Conservation (phyloP, 2,888 invertebrate species). For the Hipparchia semele region DNA sequence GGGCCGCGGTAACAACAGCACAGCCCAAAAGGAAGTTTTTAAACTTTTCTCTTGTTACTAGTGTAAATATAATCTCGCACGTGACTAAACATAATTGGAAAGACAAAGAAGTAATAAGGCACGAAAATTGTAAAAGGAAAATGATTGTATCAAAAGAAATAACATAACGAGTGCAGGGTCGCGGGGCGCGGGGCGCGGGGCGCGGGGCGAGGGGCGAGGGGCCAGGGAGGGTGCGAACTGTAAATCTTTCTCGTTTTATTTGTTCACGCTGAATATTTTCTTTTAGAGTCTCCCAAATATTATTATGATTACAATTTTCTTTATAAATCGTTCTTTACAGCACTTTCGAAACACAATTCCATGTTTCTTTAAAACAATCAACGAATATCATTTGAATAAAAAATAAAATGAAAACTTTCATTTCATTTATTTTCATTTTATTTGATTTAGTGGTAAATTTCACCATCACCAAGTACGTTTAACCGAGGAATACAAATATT, state of each 20-base stretch:
- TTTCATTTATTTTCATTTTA: too few relatives aligned
- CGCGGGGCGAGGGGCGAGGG: neutral
- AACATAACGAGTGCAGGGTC: slow-evolving; percentile 8
- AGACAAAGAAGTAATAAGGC: slow-evolving; percentile 14
- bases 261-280: slow-evolving; percentile 14
- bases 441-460: too few relatives aligned
- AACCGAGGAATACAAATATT: too few relatives aligned
- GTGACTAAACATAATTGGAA: slow-evolving; percentile 10
- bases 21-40: too few relatives aligned
- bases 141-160: slow-evolving; percentile 18
- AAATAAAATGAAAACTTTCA: too few relatives aligned
- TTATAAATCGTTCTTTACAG: neutral
- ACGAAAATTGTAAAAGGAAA: slow-evolving; percentile 15
- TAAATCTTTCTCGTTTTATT: slow-evolving; percentile 9
- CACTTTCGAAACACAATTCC: too few relatives aligned
- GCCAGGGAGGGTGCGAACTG: neutral
- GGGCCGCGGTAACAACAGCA: too few relatives aligned
- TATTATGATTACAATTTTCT: slow-evolving; percentile 8
- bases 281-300: slow-evolving; percentile 12
- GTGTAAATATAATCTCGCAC: neutral
- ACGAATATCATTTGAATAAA: too few relatives aligned
- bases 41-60: neutral
- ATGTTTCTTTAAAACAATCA: too few relatives aligned
- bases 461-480: too few relatives aligned
- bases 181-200: neutral